Conservation (phyloP, 2,113 vertebrate species). For the Lates calcarifer region DNA sequence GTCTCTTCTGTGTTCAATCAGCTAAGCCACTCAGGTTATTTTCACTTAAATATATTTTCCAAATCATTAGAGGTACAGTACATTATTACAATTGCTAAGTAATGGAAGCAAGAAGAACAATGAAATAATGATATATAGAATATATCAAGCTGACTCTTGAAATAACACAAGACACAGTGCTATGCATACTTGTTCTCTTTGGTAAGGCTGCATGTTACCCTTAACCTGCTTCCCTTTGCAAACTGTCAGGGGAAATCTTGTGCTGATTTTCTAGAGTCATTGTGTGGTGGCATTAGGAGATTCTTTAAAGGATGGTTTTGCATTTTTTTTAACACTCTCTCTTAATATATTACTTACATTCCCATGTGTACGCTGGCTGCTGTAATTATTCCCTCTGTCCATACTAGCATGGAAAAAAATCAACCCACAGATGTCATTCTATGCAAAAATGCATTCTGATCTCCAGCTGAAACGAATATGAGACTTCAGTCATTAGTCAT, state of each 20-base stretch:
- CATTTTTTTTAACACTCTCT: no score
- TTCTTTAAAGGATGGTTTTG: conserved; percentile 16
- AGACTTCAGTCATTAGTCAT: no score
- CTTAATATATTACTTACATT: conserved; percentile 8
- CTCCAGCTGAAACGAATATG: neutral
- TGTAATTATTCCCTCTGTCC: neutral
- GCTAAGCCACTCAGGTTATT: conserved; percentile 33
- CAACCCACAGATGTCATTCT: no score
- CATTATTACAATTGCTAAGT: conserved; percentile 4
- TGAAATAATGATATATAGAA: neutral
- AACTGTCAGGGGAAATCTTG: conserved; percentile 46
- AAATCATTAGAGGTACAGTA: conserved; percentile 31
- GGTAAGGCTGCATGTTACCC: neutral
- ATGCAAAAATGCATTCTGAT: no score
- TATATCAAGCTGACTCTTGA: neutral
- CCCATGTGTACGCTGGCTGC: neutral
- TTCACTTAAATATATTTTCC: conserved; percentile 24
- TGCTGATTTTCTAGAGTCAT: conserved; percentile 42
- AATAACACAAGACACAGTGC: conserved; percentile 6
- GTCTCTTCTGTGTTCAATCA: conserved; percentile 45
- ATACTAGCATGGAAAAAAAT: neutral
- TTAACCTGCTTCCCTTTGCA: conserved; percentile 51
- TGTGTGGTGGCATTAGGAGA: neutral
- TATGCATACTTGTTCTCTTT: conserved; percentile 2
- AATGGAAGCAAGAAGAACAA: neutral